Conservation (phyloP, 2,797 vertebrate genomes). For the Sebastes trivittatus region DNA sequence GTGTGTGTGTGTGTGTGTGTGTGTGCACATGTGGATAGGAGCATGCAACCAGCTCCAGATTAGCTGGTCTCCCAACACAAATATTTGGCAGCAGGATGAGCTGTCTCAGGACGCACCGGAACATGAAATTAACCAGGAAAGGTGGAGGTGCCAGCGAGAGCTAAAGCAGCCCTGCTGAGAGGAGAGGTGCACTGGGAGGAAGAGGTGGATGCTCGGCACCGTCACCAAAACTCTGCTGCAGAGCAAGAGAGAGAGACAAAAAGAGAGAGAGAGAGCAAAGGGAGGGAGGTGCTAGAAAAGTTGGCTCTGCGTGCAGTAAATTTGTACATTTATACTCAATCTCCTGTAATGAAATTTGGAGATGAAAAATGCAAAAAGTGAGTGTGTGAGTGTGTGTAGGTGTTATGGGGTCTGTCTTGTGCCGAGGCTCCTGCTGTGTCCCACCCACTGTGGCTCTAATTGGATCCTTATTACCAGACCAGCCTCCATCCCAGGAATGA, state of each 20-base stretch:
- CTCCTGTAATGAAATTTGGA: constrained; percentile 49
- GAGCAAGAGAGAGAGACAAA: background rate
- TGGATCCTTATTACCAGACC: constrained; percentile 88
- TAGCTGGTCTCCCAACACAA: constrained; percentile 78
- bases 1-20: background rate
- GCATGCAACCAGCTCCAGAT: constrained; percentile 70
- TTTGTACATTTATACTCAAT: constrained; percentile 46
- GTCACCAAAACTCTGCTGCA: background rate
- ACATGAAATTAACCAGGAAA: constrained; percentile 85
- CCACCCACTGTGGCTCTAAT: constrained; percentile 87
- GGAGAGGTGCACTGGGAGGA: background rate
- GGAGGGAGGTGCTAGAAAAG: constrained; percentile 31
- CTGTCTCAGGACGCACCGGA: constrained; percentile 80
- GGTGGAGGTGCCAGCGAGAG: constrained; percentile 59
- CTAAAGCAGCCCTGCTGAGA: constrained; percentile 39
- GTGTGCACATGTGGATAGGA: constrained; percentile 28
- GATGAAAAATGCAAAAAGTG: constrained; percentile 29
- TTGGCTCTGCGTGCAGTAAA: constrained; percentile 37
- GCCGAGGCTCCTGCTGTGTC: constrained; percentile 69
- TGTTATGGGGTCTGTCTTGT: constrained; percentile 58
- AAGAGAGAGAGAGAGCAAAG: background rate
- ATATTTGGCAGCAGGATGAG: constrained; percentile 84
- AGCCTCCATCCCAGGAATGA: constrained; percentile 79
- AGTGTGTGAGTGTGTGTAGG: constrained; percentile 38
- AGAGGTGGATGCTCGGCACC: background rate